These are phyloP conservation scores for Nomada goodeniana DNA, from an alignment of 2,888 invertebrate genomes.

Conservation along the genomic window DNA sequence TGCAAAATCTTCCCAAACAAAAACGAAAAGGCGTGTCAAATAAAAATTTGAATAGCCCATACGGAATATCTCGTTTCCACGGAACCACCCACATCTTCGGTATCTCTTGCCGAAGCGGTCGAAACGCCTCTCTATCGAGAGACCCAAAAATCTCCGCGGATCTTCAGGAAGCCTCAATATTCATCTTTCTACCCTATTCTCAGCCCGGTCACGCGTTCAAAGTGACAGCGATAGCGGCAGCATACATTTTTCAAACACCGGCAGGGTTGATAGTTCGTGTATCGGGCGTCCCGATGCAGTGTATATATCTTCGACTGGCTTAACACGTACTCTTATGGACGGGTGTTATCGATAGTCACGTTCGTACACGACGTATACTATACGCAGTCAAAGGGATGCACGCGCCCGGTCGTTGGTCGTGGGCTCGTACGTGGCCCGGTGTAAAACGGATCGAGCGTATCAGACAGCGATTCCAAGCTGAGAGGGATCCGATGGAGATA, in stretches of 20 bases:
- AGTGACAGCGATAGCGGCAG: slow-evolving; percentile 22
- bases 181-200: slow-evolving; percentile 15
- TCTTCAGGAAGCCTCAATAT: neutral
- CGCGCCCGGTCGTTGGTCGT: slow-evolving; percentile 24
- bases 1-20: too few relatives aligned
- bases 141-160: neutral
- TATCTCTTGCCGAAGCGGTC: too few relatives aligned
- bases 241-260: slow-evolving; percentile 64
- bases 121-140: neutral
- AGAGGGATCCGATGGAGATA: slow-evolving; percentile 84
- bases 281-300: slow-evolving; percentile 63
- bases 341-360: slow-evolving; percentile 57
- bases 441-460: slow-evolving; percentile 73
- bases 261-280: slow-evolving; percentile 76
- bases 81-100: too few relatives aligned
- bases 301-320: slow-evolving; percentile 55
- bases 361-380: neutral
- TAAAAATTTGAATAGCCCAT: too few relatives aligned
- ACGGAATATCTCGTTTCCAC: too few relatives aligned
- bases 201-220: slow-evolving; percentile 64
- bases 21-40: too few relatives aligned
- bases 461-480: slow-evolving; percentile 79
- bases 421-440: slow-evolving; percentile 49
- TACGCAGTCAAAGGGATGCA: slow-evolving; percentile 55
- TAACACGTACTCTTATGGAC: slow-evolving; percentile 53